phyloP scores from a whole-genome alignment of 2,797 vertebrate genomes.

The Phataginus tricuspis region DNA sequence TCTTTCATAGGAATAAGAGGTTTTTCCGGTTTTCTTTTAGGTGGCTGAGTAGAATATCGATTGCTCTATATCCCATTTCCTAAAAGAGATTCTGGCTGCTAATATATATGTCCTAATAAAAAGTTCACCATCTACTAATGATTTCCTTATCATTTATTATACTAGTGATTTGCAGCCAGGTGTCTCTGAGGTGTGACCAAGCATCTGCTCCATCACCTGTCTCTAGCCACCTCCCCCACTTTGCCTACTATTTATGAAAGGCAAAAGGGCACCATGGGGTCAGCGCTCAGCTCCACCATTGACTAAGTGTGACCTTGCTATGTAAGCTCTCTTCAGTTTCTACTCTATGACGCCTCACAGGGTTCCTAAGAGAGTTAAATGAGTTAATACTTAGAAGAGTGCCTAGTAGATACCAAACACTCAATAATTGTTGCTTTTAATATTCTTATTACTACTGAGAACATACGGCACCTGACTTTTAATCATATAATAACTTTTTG shows the following conservation, averaged over 20 bases:
- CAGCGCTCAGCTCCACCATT: background rate
- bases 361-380: background rate
- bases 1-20: slow-evolving; percentile 32
- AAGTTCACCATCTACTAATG: background rate
- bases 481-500: background rate
- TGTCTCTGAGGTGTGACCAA: slow-evolving; percentile 5
- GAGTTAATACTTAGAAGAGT: background rate
- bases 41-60: slow-evolving; percentile 46
- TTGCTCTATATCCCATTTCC: slow-evolving; percentile 28
- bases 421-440: background rate
- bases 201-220: background rate
- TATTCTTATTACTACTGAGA: background rate
- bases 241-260: background rate
- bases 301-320: background rate
- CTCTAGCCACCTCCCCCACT: background rate
- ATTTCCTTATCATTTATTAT: background rate
- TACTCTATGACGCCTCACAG: background rate
- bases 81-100: slow-evolving; percentile 47
- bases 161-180: background rate
- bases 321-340: background rate
- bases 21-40: background rate
- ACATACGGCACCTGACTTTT: background rate
- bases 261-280: background rate
- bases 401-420: background rate
- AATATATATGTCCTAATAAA: slow-evolving; percentile 23